Evolutionary conservation across 92 coral and sea anemone species (phyloP).

Genomic region (Phenganax stokvisi): DNA sequence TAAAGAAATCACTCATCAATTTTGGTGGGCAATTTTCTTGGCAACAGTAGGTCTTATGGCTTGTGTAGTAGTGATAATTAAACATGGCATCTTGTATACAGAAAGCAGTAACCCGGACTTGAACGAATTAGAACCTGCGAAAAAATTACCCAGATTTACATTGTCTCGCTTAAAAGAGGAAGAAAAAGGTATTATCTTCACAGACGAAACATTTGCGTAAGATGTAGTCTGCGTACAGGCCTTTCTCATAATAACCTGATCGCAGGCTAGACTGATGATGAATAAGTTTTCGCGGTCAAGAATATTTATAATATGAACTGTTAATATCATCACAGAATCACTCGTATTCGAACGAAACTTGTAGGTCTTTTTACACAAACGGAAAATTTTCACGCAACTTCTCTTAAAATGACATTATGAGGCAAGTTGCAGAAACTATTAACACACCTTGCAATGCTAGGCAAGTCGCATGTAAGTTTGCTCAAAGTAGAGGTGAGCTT

Average conservation of each 20-base stretch:
- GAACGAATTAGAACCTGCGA: slow-evolving; percentile 14
- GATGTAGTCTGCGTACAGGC: background rate
- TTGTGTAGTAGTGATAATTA: background rate
- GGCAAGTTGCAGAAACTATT: background rate
- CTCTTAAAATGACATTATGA: background rate
- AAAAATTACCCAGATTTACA: background rate
- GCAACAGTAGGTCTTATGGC: slow-evolving; percentile 25
- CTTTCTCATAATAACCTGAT: background rate
- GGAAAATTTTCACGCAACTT: background rate
- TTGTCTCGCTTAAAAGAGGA: slow-evolving; percentile 17
- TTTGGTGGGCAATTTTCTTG: slow-evolving; percentile 34
- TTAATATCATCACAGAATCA: background rate
- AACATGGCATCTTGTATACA: slow-evolving; percentile 14
- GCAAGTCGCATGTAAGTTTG: too few relatives aligned
- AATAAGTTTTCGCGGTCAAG: too few relatives aligned
- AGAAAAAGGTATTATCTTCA: background rate
- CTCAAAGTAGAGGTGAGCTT: background rate
- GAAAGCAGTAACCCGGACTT: slow-evolving; percentile 10
- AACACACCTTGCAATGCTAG: too few relatives aligned
- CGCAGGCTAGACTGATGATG: too few relatives aligned
- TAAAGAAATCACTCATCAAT: slow-evolving; percentile 27
- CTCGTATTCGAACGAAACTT: background rate
- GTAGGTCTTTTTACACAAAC: background rate
- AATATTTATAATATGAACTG: too few relatives aligned
- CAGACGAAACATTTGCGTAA: slow-evolving; percentile 1